Base-by-base conservation (phyloP, 2,888 invertebrate species). In the Cordylochernes scorpioides region DNA sequence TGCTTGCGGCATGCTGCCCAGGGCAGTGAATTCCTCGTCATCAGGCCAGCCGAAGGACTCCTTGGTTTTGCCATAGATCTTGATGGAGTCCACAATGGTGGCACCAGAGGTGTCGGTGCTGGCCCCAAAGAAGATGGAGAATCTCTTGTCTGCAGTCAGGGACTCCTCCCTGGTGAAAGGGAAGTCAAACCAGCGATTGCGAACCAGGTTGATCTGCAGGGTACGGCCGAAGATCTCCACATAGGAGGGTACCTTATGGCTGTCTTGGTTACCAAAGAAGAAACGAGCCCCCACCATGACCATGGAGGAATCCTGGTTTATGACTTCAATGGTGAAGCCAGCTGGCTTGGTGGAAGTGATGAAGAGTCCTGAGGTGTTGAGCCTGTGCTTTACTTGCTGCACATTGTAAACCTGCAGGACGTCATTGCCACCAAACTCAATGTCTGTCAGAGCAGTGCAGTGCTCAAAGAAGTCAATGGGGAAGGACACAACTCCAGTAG, bases 401-500 rank as follows among this genome's bases (percentile, higher is more conserved):
- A 72, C 68, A 48, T 88, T 88, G 54, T 91, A 91, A 24, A 88
- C 72, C 55, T 91, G 86, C 6, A 94, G 55, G 1, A 91, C 57
- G 55, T 91, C 91, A 49, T 78, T 82, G 6, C 91, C 91, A 7
- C 84, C 86, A 48, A 75, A 82, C 52, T 91, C 91, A 1, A 88
- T 68, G 45, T 91, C 88, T 39, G 71, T 73, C 65, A 88, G 68
- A 7, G 69, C 65, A 30, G 73, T 71, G 50, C 86, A 86, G 49
- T 84, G 77, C 51, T 94, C 91, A 53, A 94, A 94, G 62, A 88
- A 91, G 51, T 94, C 94, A 19, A 86, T 71, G 0, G 88, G 82
- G 53, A 91, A 86, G 21, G 67, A 63, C 0, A 75, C 65, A 2
- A 65, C 42, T 45, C 51, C 51, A 2, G 64, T 60, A 1, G 59